Conservation (phyloP, 1,140 invertebrate genomes). For the Mya arenaria region DNA sequence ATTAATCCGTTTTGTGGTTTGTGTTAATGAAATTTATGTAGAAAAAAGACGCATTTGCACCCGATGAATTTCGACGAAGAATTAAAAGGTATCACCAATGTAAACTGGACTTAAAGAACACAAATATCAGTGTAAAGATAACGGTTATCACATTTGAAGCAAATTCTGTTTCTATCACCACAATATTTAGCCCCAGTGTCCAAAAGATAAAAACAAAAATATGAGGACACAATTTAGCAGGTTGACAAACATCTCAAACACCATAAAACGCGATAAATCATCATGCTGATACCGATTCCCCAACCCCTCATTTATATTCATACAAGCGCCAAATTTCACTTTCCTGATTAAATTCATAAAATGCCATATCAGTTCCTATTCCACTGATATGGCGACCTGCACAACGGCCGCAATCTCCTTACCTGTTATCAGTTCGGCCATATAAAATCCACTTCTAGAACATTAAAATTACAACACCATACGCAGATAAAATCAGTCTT, state of each 20-base stretch:
- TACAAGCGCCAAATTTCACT: constrained; percentile 40
- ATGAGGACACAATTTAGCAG: constrained; percentile 23
- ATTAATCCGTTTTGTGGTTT: too few relatives aligned
- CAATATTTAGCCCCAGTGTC: too few relatives aligned
- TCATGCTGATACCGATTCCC: constrained; percentile 26
- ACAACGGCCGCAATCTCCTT: constrained; percentile 22
- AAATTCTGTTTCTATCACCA: constrained; percentile 18
- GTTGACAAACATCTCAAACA: constrained; percentile 17
- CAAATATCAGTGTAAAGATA: constrained; percentile 42
- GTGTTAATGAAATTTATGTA: background rate
- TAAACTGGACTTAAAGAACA: too few relatives aligned
- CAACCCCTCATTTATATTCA: constrained; percentile 45
- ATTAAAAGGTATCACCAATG: too few relatives aligned
- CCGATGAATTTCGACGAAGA: too few relatives aligned
- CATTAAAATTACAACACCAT: constrained; percentile 11
- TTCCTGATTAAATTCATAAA: constrained; percentile 58
- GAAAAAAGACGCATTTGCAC: background rate
- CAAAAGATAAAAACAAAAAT: too few relatives aligned
- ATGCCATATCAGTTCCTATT: constrained; percentile 32
- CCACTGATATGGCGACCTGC: constrained; percentile 35
- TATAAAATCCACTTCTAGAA: constrained; percentile 55
- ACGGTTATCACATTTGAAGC: constrained; percentile 30
- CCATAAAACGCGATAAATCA: constrained; percentile 50
- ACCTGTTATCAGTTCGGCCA: constrained; percentile 49
- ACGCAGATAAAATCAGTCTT: constrained; percentile 10